Conservation (phyloP, 2,113 vertebrate genomes). For the Gallinago jamesoni region DNA sequence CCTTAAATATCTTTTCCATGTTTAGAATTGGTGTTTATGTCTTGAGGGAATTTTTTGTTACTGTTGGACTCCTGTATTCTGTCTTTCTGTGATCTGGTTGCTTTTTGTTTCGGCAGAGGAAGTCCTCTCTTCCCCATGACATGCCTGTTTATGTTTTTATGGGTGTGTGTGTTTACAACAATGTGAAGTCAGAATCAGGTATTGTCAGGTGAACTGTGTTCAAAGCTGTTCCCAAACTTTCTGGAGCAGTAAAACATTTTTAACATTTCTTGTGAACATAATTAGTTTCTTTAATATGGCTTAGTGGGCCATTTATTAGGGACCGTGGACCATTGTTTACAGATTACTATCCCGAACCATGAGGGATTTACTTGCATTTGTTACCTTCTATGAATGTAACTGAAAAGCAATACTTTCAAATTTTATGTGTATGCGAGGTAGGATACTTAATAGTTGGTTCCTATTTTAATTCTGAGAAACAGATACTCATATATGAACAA, state of each 20-base stretch:
- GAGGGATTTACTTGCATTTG: neutral
- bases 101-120: neutral
- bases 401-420: neutral
- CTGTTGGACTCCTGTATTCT: neutral
- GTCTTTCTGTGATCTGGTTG: neutral
- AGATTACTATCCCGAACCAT: neutral
- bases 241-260: neutral
- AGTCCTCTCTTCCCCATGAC: neutral
- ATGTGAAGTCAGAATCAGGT: neutral
- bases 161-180: neutral
- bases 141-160: neutral
- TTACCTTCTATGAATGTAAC: neutral
- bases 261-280: neutral
- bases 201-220: neutral
- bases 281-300: neutral
- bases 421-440: neutral
- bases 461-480: neutral
- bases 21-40: neutral
- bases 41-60: neutral
- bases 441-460: neutral
- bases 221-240: neutral
- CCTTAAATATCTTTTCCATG: neutral
- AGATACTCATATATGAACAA: neutral
- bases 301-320: neutral
- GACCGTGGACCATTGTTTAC: neutral